Evolutionary conservation across 1,140 invertebrate species (phyloP), one percentile per base, ranked within the genome.

Genomic region (Sinonovacula constricta): DNA sequence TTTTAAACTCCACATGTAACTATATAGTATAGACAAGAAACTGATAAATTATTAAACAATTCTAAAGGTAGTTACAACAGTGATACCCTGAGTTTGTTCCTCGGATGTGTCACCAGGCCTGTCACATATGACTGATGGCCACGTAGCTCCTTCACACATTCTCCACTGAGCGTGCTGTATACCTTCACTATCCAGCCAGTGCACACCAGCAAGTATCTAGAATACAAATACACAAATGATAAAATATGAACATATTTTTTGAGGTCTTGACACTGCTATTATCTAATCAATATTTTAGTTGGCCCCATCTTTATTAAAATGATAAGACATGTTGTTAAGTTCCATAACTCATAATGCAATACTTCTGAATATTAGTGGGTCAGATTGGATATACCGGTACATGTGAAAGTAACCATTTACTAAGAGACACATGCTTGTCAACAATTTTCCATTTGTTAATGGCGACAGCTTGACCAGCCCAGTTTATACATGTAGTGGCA

Each of bases 171-270:
- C 18, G 70, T 79, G 70, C 84, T 85, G 66, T 72, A 81, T 18
- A 87, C 84, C 68, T 82, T 84, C 2, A 87, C 63, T 12, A 70
- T 56, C 30, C 34, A 49, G 15, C 83, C 85, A 66, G 71, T 70
- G 51, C 82, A 81, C 30, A 83, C 83, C 51, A 85, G 83, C 70
- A 87, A 54, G 36, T 34, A 85, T 51, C 85, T 87, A 26, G 59
- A 68, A 82, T 34, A 33, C 15, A 66, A 45, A 66, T 3, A 45
- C 4, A 22, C 31, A 49, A 22, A 15, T 53, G 54, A 68, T n/a
- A 39, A 68, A 49, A 68, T 56, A 14, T 54, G n/a, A 22, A 53
- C 5, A 53, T 5, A 53, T n/a, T 12, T 30, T 49, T 68, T 53
- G 5, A n/a, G 18, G 30, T 10, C 18, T 15, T 67, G 7, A 22